Percentiles rank a stretch among this genome's conserved stretches.
These are phyloP conservation scores for Poecilia velifera DNA, from an alignment of 2,797 vertebrate genomes.

Conservation along the genomic window DNA sequence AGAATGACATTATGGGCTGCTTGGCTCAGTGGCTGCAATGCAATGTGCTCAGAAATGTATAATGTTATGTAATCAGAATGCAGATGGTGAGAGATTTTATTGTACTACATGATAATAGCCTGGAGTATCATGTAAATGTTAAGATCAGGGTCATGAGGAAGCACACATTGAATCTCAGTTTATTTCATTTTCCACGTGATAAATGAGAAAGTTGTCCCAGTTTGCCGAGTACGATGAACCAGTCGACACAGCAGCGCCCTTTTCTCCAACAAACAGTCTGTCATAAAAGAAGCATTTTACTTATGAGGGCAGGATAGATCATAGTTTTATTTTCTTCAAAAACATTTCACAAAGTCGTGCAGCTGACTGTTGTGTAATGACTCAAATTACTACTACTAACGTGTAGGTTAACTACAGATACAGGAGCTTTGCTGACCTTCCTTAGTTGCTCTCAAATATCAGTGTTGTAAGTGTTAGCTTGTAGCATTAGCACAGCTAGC, in stretches of 20 bases:
- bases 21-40: not conserved
- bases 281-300: not conserved
- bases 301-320: not conserved
- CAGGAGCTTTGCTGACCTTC: not conserved
- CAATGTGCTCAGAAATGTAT: not conserved
- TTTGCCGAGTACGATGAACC: not conserved
- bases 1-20: not conserved
- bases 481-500: not conserved
- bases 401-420: not conserved
- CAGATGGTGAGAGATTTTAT: not conserved
- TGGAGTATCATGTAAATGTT: not conserved
- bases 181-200: not conserved
- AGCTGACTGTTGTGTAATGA: not conserved
- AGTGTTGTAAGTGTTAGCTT: not conserved
- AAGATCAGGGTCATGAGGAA: not conserved
- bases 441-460: too few species aligned
- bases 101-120: not conserved
- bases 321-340: not conserved
- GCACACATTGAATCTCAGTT: not conserved
- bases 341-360: not conserved
- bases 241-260: not conserved
- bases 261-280: not conserved
- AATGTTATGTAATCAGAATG: not conserved
- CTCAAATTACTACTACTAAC: not conserved
- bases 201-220: not conserved